Percentiles rank a stretch among this genome's conserved stretches.
Conservation (phyloP, 2,797 vertebrate species). For the Platyrinchus mystaceus region DNA sequence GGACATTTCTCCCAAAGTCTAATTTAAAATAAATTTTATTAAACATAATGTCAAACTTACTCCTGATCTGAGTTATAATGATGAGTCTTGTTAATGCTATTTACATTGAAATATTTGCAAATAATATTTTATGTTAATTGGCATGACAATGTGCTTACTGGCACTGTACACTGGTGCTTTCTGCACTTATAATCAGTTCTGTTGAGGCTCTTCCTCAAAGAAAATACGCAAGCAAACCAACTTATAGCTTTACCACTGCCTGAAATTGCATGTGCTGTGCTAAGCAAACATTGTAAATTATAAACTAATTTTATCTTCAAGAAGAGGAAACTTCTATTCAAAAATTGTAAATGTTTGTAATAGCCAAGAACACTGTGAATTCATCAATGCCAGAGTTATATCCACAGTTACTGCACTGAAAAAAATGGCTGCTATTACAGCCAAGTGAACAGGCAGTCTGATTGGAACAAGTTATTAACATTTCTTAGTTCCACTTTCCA, state of each 20-base stretch:
- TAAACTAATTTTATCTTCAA: background rate
- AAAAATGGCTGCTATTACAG: background rate
- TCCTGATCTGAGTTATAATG: background rate
- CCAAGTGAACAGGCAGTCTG: background rate
- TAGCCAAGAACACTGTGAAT: background rate
- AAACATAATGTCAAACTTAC: background rate
- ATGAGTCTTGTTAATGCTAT: background rate
- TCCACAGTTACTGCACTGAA: background rate
- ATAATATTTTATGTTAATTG: background rate
- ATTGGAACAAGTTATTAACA: background rate
- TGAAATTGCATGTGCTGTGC: background rate
- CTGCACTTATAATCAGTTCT: background rate
- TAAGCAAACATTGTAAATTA: background rate
- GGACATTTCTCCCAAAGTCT: background rate
- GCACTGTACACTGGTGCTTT: background rate
- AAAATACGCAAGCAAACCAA: background rate
- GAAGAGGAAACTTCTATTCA: background rate
- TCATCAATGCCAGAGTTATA: background rate
- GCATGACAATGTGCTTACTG: background rate
- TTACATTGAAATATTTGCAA: background rate
- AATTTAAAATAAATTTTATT: background rate
- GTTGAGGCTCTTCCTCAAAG: background rate
- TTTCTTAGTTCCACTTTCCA: background rate
- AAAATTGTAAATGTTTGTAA: background rate
- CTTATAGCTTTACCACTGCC: background rate